Percentiles rank a stretch among this genome's conserved stretches.
Evolutionary conservation across 2,888 invertebrate species (phyloP).

Genomic region (Linyphia triangularis): DNA sequence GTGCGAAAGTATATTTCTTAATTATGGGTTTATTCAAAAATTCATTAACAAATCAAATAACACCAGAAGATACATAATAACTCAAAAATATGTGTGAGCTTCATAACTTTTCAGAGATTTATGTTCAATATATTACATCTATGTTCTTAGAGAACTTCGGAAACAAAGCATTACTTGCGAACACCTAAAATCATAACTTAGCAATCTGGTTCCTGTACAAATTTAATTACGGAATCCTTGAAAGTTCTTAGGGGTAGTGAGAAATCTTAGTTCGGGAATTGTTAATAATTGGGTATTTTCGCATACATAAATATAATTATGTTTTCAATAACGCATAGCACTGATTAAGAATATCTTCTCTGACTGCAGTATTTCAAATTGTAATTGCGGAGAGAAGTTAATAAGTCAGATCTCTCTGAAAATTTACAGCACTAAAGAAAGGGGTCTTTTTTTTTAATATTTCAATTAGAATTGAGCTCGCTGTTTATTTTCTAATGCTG

Average conservation of each 20-base stretch:
- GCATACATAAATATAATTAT: slow-evolving; percentile 21
- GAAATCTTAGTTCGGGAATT: background rate
- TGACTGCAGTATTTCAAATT: slow-evolving; percentile 43
- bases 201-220: slow-evolving; percentile 18
- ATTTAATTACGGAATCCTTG: slow-evolving; percentile 50
- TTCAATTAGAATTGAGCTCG: no score
- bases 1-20: background rate
- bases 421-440: no score
- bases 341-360: background rate
- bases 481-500: no score
- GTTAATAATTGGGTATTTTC: background rate
- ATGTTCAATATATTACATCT: background rate
- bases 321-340: background rate
- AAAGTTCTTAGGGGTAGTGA: slow-evolving; percentile 9
- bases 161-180: slow-evolving; percentile 41
- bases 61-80: background rate
- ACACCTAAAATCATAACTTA: slow-evolving; percentile 54
- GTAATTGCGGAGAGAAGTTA: slow-evolving; percentile 14
- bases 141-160: background rate
- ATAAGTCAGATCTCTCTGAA: no score
- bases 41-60: background rate
- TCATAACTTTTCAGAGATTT: background rate
- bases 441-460: no score
- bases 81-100: background rate
- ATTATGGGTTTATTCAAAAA: background rate